These are phyloP conservation scores for Eolophus roseicapilla DNA, from an alignment of 2,113 vertebrate genomes.

Conservation along the genomic window DNA sequence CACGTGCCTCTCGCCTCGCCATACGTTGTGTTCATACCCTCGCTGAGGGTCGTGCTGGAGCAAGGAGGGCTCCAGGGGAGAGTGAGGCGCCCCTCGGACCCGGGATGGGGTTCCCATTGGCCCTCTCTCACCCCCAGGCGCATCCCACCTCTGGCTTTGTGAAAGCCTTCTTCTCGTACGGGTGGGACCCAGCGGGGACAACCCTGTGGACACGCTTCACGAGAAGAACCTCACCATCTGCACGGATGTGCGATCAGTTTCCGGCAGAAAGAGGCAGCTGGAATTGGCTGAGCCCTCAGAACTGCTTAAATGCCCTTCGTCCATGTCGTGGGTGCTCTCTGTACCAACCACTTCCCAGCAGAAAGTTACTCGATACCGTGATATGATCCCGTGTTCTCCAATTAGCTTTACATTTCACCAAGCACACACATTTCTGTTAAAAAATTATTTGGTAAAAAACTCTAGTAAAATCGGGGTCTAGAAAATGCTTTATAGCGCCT, in stretches of 20 bases:
- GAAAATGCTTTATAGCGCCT: neutral
- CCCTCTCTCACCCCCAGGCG: neutral
- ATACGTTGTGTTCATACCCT: accelerated
- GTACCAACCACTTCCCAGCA: neutral
- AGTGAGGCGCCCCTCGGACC: neutral
- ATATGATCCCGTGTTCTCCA: neutral
- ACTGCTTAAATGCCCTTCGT: neutral
- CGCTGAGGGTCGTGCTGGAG: neutral
- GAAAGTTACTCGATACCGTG: neutral
- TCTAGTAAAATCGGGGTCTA: neutral
- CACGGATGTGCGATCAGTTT: neutral
- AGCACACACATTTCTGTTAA: conserved; percentile 5
- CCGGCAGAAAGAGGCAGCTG: conserved; percentile 14
- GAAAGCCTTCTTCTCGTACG: neutral
- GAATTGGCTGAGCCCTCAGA: neutral
- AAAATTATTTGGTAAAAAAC: neutral
- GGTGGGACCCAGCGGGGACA: neutral
- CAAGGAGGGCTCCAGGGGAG: neutral
- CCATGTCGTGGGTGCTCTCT: neutral
- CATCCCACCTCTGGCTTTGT: neutral
- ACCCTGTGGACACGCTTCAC: neutral
- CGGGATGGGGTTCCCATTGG: too few species aligned
- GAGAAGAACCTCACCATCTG: neutral
- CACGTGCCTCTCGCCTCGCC: neutral
- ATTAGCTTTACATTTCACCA: conserved; percentile 24